Evolutionary conservation across 2,888 invertebrate genomes (phyloP).

Genomic region (Dascillus cervinus): DNA sequence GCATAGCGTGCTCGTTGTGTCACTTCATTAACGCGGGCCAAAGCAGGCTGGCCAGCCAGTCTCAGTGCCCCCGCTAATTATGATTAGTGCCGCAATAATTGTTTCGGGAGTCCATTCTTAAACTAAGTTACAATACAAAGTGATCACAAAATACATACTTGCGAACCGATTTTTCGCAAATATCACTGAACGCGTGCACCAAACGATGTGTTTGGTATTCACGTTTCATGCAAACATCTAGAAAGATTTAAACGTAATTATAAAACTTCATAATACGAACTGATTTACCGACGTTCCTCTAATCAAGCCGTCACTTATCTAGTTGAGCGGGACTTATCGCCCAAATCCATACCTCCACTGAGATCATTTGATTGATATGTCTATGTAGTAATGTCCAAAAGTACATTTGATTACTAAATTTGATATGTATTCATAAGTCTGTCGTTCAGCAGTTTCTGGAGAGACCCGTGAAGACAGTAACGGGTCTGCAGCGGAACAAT

Average conservation of each 20-base stretch:
- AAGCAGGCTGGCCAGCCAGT: conserved; percentile 6
- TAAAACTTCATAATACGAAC: conserved; percentile 17
- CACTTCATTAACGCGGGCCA: conserved; percentile 2
- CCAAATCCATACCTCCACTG: not conserved
- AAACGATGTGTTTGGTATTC: conserved; percentile 18
- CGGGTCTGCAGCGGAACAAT: conserved; percentile 15
- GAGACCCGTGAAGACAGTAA: conserved; percentile 33
- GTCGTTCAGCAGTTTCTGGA: conserved; percentile 29
- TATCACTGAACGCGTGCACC: conserved; percentile 23
- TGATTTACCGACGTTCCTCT: no score
- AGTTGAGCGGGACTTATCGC: no score
- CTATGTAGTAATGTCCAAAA: no score
- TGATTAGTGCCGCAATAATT: conserved; percentile 37
- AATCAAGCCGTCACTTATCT: no score
- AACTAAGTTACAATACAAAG: conserved; percentile 19
- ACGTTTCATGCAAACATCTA: conserved; percentile 29
- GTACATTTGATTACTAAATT: no score
- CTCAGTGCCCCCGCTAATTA: conserved; percentile 10
- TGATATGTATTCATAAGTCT: conserved; percentile 39
- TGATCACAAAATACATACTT: conserved; percentile 27
- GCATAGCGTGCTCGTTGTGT: conserved; percentile 11
- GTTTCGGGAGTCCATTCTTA: conserved; percentile 30
- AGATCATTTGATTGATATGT: conserved; percentile 1
- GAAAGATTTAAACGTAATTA: conserved; percentile 26
- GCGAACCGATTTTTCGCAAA: conserved; percentile 22